These are phyloP conservation scores for Drosophila meridionalis DNA, from an alignment of 2,888 invertebrate species.

Conservation along the genomic window DNA sequence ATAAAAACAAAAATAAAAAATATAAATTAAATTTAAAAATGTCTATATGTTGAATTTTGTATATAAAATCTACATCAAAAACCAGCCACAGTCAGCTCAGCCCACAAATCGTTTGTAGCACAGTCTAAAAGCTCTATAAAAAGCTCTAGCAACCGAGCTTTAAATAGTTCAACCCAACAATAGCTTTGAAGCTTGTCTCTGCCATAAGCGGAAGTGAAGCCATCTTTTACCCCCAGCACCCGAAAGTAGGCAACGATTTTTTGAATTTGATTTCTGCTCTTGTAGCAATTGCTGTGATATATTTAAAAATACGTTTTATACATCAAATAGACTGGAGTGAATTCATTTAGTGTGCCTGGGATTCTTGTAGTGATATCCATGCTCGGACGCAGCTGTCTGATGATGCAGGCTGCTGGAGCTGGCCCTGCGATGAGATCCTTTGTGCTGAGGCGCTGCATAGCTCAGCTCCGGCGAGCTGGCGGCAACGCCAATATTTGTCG, in stretches of 20 bases:
- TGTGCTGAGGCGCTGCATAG: constrained; percentile 50
- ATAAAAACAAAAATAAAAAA: too few relatives aligned
- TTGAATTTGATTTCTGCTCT: constrained; percentile 46
- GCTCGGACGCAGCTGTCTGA: constrained; percentile 37
- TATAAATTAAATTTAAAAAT: too few relatives aligned
- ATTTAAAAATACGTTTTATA: constrained; percentile 22
- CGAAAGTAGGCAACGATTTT: constrained; percentile 42
- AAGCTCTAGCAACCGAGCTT: constrained; percentile 21
- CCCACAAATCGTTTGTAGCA: background rate
- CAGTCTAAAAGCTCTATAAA: constrained; percentile 35
- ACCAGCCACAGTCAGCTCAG: too few relatives aligned
- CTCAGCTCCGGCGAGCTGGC: constrained; percentile 53
- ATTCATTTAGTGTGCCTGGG: constrained; percentile 47
- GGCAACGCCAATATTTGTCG: constrained; percentile 46
- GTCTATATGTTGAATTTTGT: too few relatives aligned
- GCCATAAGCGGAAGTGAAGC: constrained; percentile 49
- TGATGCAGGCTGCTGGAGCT: constrained; percentile 26
- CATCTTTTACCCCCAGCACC: background rate
- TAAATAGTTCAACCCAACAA: background rate
- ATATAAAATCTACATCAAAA: too few relatives aligned
- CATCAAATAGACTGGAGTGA: background rate
- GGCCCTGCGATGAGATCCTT: constrained; percentile 21
- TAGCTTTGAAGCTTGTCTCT: constrained; percentile 29
- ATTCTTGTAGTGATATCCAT: constrained; percentile 72
- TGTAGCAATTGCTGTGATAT: constrained; percentile 65